Evolutionary conservation across 2,797 vertebrate genomes (phyloP), one percentile per base, ranked within the genome.

Genomic region (Aotus griseimembra): DNA sequence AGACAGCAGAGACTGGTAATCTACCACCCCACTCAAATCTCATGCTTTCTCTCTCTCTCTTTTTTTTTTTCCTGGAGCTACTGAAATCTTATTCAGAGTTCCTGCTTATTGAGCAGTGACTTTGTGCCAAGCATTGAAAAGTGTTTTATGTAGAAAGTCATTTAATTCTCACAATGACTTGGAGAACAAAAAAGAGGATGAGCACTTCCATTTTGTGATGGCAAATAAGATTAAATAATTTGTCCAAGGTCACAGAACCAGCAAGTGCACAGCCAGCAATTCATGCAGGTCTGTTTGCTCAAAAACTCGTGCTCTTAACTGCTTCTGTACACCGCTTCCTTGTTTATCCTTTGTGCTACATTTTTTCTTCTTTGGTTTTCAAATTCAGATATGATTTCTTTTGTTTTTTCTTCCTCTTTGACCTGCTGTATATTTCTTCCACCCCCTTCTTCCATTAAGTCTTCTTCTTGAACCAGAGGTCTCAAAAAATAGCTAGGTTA

Each of bases 391-490:
- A 76, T 1, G 0, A 9, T 88, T 80, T 95, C 7, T 73, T 92
- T 33, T 81, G 30, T 1, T 30, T 89, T 82, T 90, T 57, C 24
- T 46, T 46, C 14, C 22, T 58, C 41, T 58, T 77, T 75, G n/a
- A 89, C 92, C 84, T 92, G 76, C 30, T 50, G 39, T 19, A 94
- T 73, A 79, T 76, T 93, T 73, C 30, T 41, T 90, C 87, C 33
- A 26, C 41, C 67, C 26, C 15, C n/a, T 82, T 80, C 58, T 61
- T 70, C 85, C 82, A 94, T 96, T 96, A 96, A 80, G 75, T 85
- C 39, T 94, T 97, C 87, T 98, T 92, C 97, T 97, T 97, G 96
- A 97, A 97, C 85, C 70, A 94, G 28, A 96, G 93, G 88, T 92
- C 97, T 96, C 61, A 72, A 94, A 89, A 97, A 97, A 97, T 97